Evolutionary conservation across 53 echinoderm and acorn worm genomes (phyloP).

Genomic region (Holothuria scabra): DNA sequence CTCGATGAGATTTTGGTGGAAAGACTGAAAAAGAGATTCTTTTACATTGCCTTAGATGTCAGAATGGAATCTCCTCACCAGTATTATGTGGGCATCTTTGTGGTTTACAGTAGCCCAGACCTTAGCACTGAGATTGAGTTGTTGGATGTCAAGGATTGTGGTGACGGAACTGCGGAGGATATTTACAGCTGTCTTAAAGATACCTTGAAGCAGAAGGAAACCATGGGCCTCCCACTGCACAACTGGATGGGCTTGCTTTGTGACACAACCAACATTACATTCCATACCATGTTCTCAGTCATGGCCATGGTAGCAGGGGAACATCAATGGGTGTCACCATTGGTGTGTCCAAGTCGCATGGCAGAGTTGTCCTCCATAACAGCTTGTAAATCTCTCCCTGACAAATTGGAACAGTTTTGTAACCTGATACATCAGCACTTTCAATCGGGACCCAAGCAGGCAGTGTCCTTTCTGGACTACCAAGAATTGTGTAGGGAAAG

Average conservation of each 20-base stretch:
- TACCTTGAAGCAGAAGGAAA: not conserved
- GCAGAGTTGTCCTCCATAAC: not conserved
- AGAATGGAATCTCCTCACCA: not conserved
- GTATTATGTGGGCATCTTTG: constrained; percentile 11
- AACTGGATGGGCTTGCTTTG: constrained; percentile 26
- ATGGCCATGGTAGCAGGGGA: constrained; percentile 9
- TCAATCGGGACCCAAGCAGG: constrained; percentile 4
- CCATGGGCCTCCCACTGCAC: not conserved
- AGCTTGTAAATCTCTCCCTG: not conserved
- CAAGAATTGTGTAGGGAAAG: not conserved
- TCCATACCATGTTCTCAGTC: not conserved
- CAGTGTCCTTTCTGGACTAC: not conserved
- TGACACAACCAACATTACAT: constrained; percentile 5
- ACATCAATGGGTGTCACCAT: not conserved
- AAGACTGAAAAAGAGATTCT: not conserved
- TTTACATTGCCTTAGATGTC: constrained; percentile 9
- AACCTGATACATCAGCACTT: constrained; percentile 15
- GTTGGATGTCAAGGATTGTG: not conserved
- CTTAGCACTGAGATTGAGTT: not conserved
- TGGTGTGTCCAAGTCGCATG: constrained; percentile 23
- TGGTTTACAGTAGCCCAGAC: not conserved
- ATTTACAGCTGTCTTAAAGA: constrained; percentile 5
- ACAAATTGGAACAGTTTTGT: not conserved
- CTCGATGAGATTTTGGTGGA: constrained; percentile 2
- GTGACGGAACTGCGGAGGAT: not conserved